Evolutionary conservation across 1,140 invertebrate species (phyloP), one percentile per base, ranked within the genome.

Genomic region (Phymorhynchus buccinoides): DNA sequence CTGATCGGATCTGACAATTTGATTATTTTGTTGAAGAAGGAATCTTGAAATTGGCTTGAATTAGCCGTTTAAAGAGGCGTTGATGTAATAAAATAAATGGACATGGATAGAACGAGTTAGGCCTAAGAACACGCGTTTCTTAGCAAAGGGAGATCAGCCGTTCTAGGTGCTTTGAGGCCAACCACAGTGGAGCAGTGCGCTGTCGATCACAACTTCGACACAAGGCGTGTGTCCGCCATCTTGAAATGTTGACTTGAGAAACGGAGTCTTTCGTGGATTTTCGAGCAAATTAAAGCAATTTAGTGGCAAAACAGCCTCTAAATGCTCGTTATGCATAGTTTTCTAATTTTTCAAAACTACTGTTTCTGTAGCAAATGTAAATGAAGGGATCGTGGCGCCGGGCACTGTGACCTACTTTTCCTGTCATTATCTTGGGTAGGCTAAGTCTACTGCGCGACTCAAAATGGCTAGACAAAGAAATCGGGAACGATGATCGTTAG

Each of bases 131-230:
- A 62, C 22, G 56, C 56, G 42, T 56, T 79, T 48, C 22, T 48
- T 18, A 56, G 62, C 62, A 83, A 83, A 83, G 81, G 81, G 81
- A 83, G 81, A 83, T 56, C 81, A 83, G 81, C 66, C 81, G 62
- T 66, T 27, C 30, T 66, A n/a, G n/a, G n/a, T 37, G 48, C 37
- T 41, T 56, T 32, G 16, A 35, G 30, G 56, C 56, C 6, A 14
- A 62, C 48, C 48, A 52, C 48, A 52, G 48, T 14, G 44, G 44
- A 48, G 44, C 44, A 22, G 41, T 66, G 37, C 66, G 37, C 66
- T 41, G 81, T 83, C 39, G 81, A 52, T 77, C 83, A 68, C 62
- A n/a, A n/a, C n/a, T n/a, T n/a, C n/a, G n/a, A n/a, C n/a, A n/a
- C n/a, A 80, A 66, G 75, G 75, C 82, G 75, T 78, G 41, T 78